These are phyloP conservation scores for Trochalopteron elliotii DNA, from an alignment of 2,113 vertebrate genomes.

Conservation along the genomic window DNA sequence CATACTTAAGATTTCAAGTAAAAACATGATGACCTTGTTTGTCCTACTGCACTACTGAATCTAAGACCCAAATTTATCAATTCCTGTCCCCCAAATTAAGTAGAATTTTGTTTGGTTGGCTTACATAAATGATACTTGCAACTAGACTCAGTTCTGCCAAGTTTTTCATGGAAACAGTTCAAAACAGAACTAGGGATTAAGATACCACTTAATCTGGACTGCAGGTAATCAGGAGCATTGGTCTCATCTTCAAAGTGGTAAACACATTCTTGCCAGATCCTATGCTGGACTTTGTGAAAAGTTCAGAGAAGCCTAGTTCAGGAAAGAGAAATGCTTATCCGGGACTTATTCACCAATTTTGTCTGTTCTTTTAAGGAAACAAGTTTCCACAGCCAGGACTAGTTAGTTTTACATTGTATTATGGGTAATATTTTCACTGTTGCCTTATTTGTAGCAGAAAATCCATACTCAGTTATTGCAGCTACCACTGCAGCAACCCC, in stretches of 20 bases:
- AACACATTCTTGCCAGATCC: not conserved
- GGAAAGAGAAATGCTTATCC: not conserved
- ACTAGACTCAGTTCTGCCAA: not conserved
- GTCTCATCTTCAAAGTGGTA: not conserved
- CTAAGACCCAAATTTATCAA: not conserved
- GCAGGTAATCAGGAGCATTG: not conserved
- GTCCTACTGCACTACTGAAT: not conserved
- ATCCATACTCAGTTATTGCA: not conserved
- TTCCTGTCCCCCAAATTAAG: not conserved
- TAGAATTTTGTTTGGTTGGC: not conserved
- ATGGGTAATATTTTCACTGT: not conserved
- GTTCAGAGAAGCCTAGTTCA: not conserved
- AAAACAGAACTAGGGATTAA: not conserved
- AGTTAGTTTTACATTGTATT: not conserved
- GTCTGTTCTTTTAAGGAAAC: not conserved
- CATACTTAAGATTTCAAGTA: not conserved
- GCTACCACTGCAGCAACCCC: not conserved
- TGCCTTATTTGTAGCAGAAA: not conserved
- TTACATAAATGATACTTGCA: not conserved
- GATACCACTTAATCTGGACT: not conserved
- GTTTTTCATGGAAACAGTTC: not conserved
- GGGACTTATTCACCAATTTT: not conserved
- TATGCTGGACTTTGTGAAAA: not conserved
- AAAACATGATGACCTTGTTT: not conserved
- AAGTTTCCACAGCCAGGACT: not conserved